Base-by-base conservation (phyloP, 2,113 vertebrate genomes). In the Meriones unguiculatus region DNA sequence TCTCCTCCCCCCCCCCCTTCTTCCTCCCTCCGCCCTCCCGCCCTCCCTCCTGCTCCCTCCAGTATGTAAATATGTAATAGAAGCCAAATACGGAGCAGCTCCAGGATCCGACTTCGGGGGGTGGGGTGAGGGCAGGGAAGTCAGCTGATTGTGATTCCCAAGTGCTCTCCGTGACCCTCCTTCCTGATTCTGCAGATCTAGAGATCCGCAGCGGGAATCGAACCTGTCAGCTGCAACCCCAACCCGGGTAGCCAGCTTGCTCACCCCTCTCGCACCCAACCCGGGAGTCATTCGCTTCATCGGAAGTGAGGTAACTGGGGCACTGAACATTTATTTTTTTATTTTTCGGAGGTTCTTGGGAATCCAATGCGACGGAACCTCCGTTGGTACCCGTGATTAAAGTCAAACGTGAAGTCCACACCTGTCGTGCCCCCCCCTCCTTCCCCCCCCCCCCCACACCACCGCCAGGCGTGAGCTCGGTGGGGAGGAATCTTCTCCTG, bases 61-160 rank as follows among this genome's bases (percentile, higher is more conserved):
- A 98, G 98, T 98, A 98, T 99, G 98, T 98, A 98, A 99, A 98
- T 99, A 98, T 98, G 98, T 98, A 98, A 98, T 95, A 98, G 98
- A 98, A 99, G 98, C 99, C 99, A 99, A 99, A 99, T 99, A 99
- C 99, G 99, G 99, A 99, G 98, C 99, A 98, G 99, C 99, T 98
- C 98, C 95, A 98, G 98, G 99, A 98, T 98, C 98, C 98, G 98
- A 98, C 98, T 98, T 98, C 98, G 97, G 46, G 98, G 95, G 98
- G 96, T 88, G 65, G 67, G 94, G 97, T 62, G 13, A 28, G 14
- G 17, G 70, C 50, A 62, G 30, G 38, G 64, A 67, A 50, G 64
- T 12, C 2, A 35, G 73, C 7, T 75, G 1, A 20, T 62, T 90
- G 81, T 41, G 73, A 94, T 96, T 72, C 54, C 72, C 7, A 93